Conservation (phyloP, 2,888 invertebrate species). For the Doris montereyensis region DNA sequence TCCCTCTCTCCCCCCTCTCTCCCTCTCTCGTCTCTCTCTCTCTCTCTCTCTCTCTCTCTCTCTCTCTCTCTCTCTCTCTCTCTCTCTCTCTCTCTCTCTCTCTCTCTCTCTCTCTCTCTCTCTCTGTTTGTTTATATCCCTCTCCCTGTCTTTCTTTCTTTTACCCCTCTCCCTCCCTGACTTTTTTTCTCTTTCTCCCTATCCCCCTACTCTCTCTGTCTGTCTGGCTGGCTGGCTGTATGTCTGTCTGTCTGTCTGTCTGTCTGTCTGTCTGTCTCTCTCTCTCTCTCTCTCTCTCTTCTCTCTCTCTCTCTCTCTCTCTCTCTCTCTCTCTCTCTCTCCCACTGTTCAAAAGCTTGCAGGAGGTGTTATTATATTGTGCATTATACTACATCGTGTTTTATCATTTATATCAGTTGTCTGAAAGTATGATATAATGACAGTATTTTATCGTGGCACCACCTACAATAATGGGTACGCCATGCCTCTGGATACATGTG, state of each 20-base stretch:
- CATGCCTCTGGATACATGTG: too few species aligned
- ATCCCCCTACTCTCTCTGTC: neutral
- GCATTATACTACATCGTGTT: too few species aligned
- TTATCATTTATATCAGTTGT: too few species aligned
- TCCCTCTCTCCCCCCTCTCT: neutral
- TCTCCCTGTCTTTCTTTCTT: neutral
- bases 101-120: neutral
- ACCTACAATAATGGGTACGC: too few species aligned
- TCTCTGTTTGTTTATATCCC: neutral
- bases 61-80: neutral
- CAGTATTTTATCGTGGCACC: too few species aligned
- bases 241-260: slow-evolving; percentile 1
- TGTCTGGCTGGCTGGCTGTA: neutral
- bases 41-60: neutral
- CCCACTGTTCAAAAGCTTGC: too few species aligned
- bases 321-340: neutral
- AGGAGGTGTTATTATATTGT: too few species aligned
- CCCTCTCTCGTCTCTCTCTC: too few species aligned
- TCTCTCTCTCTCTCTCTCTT: slow-evolving; percentile 6
- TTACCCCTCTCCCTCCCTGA: neutral
- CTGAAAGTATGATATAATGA: too few species aligned
- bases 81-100: slow-evolving; percentile 21
- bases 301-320: neutral
- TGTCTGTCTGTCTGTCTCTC: neutral
- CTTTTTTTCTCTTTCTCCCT: neutral